Evolutionary conservation across 2,888 invertebrate species (phyloP).

Genomic region (Mesochorus sp.): DNA sequence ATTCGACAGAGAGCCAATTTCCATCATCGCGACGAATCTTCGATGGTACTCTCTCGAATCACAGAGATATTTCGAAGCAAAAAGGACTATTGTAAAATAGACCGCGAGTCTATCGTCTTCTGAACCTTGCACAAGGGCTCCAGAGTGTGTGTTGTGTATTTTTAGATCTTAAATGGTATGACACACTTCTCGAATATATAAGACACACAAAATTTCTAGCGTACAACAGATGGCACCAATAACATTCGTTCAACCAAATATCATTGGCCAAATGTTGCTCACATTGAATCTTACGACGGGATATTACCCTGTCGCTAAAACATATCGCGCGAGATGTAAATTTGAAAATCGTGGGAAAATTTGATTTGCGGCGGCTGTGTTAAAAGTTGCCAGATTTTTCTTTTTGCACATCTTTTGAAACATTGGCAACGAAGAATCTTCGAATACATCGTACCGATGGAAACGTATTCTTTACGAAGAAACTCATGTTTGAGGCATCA

Average conservation of each 20-base stretch:
- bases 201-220: slow-evolving; percentile 64
- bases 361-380: not conserved
- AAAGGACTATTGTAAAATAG: slow-evolving; percentile 58
- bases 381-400: no score
- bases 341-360: not conserved
- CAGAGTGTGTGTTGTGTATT: slow-evolving; percentile 73
- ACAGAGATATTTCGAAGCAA: slow-evolving; percentile 30
- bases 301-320: not conserved
- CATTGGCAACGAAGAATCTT: no score
- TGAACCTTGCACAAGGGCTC: slow-evolving; percentile 72
- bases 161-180: slow-evolving; percentile 71
- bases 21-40: slow-evolving; percentile 61
- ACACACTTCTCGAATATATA: slow-evolving; percentile 73
- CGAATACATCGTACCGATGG: no score
- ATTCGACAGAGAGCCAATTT: slow-evolving; percentile 66
- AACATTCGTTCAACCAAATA: slow-evolving; percentile 36
- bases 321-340: not conserved
- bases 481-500: no score
- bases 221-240: slow-evolving; percentile 58
- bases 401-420: no score
- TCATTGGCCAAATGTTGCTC: not conserved
- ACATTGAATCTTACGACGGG: not conserved
- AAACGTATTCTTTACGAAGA: no score
- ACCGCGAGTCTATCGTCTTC: slow-evolving; percentile 58
- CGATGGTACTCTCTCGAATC: slow-evolving; percentile 65